phyloP scores from a whole-genome alignment of 2,888 invertebrate species.

The Rhagonycha lutea region DNA sequence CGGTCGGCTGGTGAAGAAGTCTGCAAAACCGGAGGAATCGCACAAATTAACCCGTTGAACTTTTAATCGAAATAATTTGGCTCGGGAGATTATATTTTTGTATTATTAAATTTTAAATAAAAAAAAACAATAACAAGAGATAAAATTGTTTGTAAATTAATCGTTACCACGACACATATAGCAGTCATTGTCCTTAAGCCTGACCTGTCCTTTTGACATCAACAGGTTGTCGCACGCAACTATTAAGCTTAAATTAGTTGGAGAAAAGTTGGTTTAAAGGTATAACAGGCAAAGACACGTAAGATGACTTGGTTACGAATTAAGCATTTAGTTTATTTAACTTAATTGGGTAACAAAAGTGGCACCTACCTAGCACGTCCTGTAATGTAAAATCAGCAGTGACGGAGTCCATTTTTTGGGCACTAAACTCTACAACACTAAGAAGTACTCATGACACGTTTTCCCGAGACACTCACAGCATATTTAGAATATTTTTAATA shows the following conservation, averaged over 20 bases:
- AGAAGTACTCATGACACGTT: constrained; percentile 11
- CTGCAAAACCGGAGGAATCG: constrained; percentile 67
- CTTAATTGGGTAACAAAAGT: not conserved
- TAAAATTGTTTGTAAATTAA: not conserved
- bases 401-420: constrained; percentile 47
- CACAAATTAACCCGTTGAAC: constrained; percentile 68
- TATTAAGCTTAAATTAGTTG: not conserved
- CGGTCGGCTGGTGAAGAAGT: constrained; percentile 68
- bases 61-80: constrained; percentile 49
- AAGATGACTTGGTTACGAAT: not conserved
- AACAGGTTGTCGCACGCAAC: constrained; percentile 4
- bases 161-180: not conserved
- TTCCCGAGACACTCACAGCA: not conserved
- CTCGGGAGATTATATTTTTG: not conserved
- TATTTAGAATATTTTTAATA: not conserved
- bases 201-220: not conserved
- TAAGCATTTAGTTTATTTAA: not conserved
- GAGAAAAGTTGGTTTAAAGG: not conserved
- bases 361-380: constrained; percentile 49
- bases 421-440: constrained; percentile 7
- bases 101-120: not conserved
- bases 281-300: not conserved
- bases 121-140: not conserved
- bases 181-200: not conserved
- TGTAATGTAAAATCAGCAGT: constrained; percentile 49